Evolutionary conservation across 1,140 invertebrate genomes (phyloP).

Genomic region (Penaeus japonicus): DNA sequence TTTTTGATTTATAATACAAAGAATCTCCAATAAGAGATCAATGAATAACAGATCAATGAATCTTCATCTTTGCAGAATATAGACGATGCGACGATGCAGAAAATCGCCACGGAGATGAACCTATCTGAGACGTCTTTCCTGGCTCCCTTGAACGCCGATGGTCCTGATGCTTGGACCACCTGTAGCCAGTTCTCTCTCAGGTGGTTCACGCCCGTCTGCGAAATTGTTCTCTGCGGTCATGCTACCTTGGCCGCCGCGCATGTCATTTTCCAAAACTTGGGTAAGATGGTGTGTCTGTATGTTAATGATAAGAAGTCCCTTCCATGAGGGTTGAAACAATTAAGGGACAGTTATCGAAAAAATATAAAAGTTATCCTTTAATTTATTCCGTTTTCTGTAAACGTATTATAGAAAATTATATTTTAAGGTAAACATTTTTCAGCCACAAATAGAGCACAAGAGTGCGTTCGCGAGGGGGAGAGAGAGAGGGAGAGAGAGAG

Average conservation of each 20-base stretch:
- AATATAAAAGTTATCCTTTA: too few species aligned
- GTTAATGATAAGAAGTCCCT: neutral
- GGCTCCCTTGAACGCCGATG: conserved; percentile 57
- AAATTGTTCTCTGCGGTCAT: conserved; percentile 72
- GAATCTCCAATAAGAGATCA: too few species aligned
- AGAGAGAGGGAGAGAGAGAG: too few species aligned
- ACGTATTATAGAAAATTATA: too few species aligned
- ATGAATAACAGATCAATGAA: too few species aligned
- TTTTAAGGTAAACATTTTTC: too few species aligned
- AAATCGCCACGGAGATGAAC: conserved; percentile 71
- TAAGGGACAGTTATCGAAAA: too few species aligned
- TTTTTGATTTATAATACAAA: neutral
- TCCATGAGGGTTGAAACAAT: too few species aligned
- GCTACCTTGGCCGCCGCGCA: conserved; percentile 71
- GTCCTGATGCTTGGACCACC: conserved; percentile 36
- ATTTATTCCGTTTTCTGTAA: too few species aligned
- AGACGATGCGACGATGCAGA: conserved; percentile 66
- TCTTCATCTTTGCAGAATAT: conserved; percentile 59
- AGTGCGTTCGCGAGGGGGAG: too few species aligned
- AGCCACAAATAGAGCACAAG: too few species aligned
- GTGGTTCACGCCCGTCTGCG: conserved; percentile 71
- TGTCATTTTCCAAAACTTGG: conserved; percentile 63
- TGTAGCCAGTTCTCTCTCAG: conserved; percentile 64
- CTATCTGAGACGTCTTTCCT: conserved; percentile 72
- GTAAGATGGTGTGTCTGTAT: neutral